phyloP scores from a whole-genome alignment of 2,888 invertebrate genomes.

The Ophion ellenae region DNA sequence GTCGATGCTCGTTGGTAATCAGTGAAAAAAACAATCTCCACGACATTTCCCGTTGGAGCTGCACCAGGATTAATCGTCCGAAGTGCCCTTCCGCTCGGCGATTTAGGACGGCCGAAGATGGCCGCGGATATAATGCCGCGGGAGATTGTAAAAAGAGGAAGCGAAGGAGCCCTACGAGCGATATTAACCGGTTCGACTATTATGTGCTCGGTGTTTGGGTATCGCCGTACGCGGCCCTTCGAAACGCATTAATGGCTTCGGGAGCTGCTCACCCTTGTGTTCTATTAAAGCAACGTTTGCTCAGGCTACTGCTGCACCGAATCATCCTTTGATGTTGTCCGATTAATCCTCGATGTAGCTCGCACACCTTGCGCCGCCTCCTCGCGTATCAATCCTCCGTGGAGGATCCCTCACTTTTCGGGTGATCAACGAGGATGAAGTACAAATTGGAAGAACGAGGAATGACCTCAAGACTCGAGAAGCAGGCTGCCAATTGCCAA shows the following conservation, averaged over 20 bases:
- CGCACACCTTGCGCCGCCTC: slow-evolving; percentile 34
- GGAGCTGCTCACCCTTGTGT: slow-evolving; percentile 33
- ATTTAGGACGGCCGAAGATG: slow-evolving; percentile 16
- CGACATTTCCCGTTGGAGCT: slow-evolving; percentile 24
- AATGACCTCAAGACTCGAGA: not conserved
- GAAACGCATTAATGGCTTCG: slow-evolving; percentile 51
- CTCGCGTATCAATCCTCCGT: not conserved
- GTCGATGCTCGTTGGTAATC: slow-evolving; percentile 46
- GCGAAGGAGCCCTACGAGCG: not conserved
- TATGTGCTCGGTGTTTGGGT: slow-evolving; percentile 24
- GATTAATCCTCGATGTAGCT: slow-evolving; percentile 17
- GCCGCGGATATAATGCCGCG: slow-evolving; percentile 25
- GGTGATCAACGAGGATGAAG: not conserved
- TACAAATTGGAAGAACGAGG: not conserved
- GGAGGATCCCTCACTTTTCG: not conserved
- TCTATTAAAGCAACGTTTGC: slow-evolving; percentile 49
- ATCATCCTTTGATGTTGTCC: slow-evolving; percentile 53
- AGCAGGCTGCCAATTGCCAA: not conserved
- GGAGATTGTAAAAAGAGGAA: slow-evolving; percentile 13
- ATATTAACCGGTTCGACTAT: slow-evolving; percentile 53
- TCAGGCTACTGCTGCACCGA: slow-evolving; percentile 45
- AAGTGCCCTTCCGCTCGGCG: slow-evolving; percentile 11
- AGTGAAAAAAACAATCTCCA: slow-evolving; percentile 7
- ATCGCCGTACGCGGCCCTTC: slow-evolving; percentile 23
- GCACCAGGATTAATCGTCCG: slow-evolving; percentile 37